phyloP scores from a whole-genome alignment of 2,888 invertebrate genomes.

The Cylindroiulus punctatus region DNA sequence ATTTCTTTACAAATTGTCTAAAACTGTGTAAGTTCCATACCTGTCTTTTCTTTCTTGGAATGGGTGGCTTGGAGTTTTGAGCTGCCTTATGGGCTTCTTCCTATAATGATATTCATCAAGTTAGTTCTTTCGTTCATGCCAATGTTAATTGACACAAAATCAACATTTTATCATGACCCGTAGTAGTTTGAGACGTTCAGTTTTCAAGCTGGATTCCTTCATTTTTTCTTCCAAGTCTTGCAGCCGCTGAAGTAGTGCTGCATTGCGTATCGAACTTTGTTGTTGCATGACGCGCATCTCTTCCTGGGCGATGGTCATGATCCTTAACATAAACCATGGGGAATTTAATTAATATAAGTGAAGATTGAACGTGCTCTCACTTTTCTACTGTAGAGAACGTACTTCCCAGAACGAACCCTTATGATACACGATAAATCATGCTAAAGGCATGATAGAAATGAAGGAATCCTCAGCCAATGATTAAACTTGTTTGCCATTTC shows the following conservation, averaged over 20 bases:
- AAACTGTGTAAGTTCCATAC: neutral
- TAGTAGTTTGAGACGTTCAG: neutral
- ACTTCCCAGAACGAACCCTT: too few relatives aligned
- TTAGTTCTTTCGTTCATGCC: neutral
- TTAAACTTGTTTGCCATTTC: too few relatives aligned
- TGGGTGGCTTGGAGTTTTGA: neutral
- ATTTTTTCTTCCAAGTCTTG: conserved; percentile 15
- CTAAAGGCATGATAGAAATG: too few relatives aligned
- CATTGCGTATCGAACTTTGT: neutral
- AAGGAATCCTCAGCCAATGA: too few relatives aligned
- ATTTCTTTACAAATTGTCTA: neutral
- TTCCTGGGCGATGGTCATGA: neutral
- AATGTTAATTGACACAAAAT: neutral
- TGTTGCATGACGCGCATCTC: neutral
- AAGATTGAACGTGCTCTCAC: too few relatives aligned
- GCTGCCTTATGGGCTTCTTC: neutral
- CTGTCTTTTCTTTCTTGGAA: neutral
- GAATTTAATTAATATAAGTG: neutral
- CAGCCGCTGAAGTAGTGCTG: neutral
- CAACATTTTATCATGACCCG: neutral
- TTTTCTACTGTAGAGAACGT: too few relatives aligned
- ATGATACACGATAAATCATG: too few relatives aligned
- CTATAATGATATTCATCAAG: neutral
- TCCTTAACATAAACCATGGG: neutral
- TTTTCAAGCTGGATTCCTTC: conserved; percentile 18